These are phyloP conservation scores for Mercenaria mercenaria DNA, from an alignment of 1,140 invertebrate species.

Conservation along the genomic window DNA sequence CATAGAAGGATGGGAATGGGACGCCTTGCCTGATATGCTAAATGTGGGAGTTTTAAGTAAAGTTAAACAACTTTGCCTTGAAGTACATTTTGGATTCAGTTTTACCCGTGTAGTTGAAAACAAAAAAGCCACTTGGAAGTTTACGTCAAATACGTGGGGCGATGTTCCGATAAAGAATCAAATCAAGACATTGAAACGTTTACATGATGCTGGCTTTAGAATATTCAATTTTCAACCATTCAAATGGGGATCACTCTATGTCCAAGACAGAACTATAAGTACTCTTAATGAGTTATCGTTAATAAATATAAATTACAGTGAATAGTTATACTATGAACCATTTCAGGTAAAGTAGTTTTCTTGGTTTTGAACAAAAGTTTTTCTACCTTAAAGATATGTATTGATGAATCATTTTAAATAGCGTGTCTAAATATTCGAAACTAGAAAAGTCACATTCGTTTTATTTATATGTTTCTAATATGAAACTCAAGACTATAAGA, in stretches of 20 bases:
- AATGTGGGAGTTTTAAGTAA: neutral
- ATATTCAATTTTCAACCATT: neutral
- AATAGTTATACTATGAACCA: too few species aligned
- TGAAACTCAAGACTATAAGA: too few species aligned
- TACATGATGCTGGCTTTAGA: neutral
- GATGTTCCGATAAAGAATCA: neutral
- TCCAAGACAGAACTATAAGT: neutral
- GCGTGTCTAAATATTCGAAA: too few species aligned
- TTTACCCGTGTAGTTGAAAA: neutral
- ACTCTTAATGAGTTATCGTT: neutral
- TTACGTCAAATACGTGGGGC: neutral
- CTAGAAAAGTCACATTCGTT: too few species aligned
- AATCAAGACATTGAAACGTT: neutral
- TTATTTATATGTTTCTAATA: too few species aligned
- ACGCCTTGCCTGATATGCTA: neutral
- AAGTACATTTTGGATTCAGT: neutral
- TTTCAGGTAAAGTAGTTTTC: too few species aligned
- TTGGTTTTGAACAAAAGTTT: too few species aligned
- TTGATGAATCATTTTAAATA: too few species aligned
- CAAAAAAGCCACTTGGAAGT: neutral
- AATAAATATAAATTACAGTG: too few species aligned
- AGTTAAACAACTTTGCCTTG: neutral
- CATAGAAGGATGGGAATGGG: neutral
- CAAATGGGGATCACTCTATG: neutral
- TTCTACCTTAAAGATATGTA: too few species aligned